phyloP scores from a whole-genome alignment of 2,113 vertebrate genomes.

The Leptodactylus fuscus region DNA sequence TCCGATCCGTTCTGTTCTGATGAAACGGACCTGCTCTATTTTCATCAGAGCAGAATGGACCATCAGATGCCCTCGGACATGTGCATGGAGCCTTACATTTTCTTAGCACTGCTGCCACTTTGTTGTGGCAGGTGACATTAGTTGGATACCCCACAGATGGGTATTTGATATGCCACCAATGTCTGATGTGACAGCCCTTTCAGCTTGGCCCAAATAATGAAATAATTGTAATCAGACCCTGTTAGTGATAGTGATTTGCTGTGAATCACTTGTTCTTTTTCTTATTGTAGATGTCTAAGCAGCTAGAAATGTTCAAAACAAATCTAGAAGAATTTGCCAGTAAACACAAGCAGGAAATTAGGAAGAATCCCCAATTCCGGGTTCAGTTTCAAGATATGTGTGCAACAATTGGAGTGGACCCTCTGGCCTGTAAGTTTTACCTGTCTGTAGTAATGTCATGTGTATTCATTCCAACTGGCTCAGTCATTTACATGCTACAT shows the following conservation, averaged over 20 bases:
- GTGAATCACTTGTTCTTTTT: background rate
- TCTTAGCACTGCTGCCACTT: no score
- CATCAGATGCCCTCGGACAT: no score
- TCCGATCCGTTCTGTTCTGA: no score
- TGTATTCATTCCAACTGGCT: background rate
- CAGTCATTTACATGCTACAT: background rate
- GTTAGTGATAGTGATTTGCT: background rate
- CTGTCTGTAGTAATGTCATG: background rate
- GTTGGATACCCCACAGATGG: no score
- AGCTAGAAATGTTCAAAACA: conserved; percentile 92
- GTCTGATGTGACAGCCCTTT: no score
- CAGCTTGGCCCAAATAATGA: no score
- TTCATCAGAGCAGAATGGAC: no score
- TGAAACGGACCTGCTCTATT: no score
- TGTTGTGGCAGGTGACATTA: no score
- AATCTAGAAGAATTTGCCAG: conserved; percentile 96
- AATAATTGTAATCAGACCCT: background rate
- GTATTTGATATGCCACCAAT: no score
- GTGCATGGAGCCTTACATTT: no score
- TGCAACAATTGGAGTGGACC: conserved; percentile 94
- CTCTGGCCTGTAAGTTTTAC: conserved; percentile 87
- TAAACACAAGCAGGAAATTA: conserved; percentile 97
- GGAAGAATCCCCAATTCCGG: conserved; percentile 87
- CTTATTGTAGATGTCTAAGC: conserved; percentile 90
- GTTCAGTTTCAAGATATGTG: conserved; percentile 99